These are phyloP conservation scores for Tragulus kanchil DNA, from an alignment of 2,113 vertebrate species.

Conservation along the genomic window DNA sequence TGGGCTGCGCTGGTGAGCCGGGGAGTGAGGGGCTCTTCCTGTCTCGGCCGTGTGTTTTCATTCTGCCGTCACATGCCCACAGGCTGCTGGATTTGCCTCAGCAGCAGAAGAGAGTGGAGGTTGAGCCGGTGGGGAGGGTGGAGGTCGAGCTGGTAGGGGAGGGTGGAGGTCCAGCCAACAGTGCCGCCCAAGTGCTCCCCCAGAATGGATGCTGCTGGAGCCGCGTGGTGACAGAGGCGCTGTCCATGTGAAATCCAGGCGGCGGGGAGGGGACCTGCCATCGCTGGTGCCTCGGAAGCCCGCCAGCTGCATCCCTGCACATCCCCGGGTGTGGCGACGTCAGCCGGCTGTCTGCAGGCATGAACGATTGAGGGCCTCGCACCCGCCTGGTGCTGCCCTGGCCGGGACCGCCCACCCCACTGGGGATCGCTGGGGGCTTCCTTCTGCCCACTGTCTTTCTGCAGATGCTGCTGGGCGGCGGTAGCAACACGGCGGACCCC, in stretches of 20 bases:
- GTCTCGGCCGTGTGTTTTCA: rapidly evolving
- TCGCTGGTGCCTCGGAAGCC: rapidly evolving
- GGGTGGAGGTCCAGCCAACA: rapidly evolving
- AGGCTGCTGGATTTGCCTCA: rapidly evolving
- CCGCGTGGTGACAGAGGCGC: rapidly evolving
- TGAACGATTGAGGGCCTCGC: rapidly evolving
- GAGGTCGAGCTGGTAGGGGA: too few species aligned
- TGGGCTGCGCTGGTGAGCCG: neutral
- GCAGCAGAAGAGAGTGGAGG: too few species aligned
- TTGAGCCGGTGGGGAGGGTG: too few species aligned
- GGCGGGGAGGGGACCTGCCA: rapidly evolving
- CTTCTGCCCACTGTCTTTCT: rapidly evolving
- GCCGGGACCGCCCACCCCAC: rapidly evolving
- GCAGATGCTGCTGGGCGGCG: rapidly evolving
- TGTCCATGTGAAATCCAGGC: rapidly evolving
- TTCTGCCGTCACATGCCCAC: rapidly evolving
- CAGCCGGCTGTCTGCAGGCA: rapidly evolving
- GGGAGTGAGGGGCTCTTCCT: too few species aligned
- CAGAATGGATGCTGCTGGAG: neutral
- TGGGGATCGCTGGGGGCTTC: rapidly evolving
- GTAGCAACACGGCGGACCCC: rapidly evolving
- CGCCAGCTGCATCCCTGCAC: rapidly evolving
- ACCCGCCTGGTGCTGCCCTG: neutral
- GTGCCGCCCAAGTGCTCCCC: neutral
- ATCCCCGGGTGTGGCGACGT: neutral